Evolutionary conservation across 2,113 vertebrate species (phyloP), one percentile per base, ranked within the genome.

Genomic region (Ciconia stormi): DNA sequence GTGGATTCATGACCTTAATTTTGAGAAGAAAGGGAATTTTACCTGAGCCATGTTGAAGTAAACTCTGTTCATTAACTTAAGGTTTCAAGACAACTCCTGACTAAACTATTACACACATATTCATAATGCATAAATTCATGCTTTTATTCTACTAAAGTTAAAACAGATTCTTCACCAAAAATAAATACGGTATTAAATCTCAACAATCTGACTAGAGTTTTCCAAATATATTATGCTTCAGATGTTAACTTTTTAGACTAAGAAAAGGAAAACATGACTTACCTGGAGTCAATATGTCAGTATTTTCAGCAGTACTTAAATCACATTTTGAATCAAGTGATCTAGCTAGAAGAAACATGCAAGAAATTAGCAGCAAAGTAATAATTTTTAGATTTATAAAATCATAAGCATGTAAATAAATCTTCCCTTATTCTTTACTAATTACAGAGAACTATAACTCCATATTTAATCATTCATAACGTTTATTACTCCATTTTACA

Each of bases 271-370:
- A 97, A 61, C 8, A 42, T 83, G 18, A 76, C 49, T 93, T 93
- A 44, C 13, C 4, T 25, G 52, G 42, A 76, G 52, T 73, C 42
- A 55, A 14, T 82, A 59, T 23, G 29, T 16, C 85, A 92, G 21
- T 55, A 85, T 90, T 97, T 95, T 83, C 59, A 89, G 5, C 22
- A 94, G 66, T 78, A 70, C 58, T 87, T 94, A 94, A 87, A 91
- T 61, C 27, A 83, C 13, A 34, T 42, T 77, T 87, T 91, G 44
- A 96, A 96, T 85, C 7, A 92, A 81, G 26, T 61, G 23, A 77
- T 72, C 55, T 38, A 91, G 25, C 42, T 91, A 69, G 72, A 95
- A 93, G 52, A 88, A 86, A 78, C 13, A 69, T 27, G 8, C 76
- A 89, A 91, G 63, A 93, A 87, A 88, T 70, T 76, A 96, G 13